A percentile compares a stretch with the other conserved stretches of the same genome.
Conservation (phyloP, 2,113 vertebrate genomes). For the Bubo blakistoni region DNA sequence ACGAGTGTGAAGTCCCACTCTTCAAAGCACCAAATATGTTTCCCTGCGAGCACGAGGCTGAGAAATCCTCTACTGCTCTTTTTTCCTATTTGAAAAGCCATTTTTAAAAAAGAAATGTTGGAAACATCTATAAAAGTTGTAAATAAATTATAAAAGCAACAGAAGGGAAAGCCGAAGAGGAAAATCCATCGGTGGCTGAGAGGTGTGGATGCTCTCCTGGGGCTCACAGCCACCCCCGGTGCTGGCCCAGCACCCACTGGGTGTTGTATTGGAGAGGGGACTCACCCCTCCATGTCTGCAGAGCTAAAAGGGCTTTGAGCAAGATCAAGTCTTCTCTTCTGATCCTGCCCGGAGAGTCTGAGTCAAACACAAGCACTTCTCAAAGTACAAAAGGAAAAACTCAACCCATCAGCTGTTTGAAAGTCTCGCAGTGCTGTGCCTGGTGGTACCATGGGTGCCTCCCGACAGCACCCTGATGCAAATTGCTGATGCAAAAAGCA, state of each 20-base stretch:
- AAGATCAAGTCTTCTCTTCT: neutral
- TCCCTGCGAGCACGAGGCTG: neutral
- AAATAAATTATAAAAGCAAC: neutral
- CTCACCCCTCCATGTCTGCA: accelerated
- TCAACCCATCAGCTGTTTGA: neutral
- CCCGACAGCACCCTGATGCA: neutral
- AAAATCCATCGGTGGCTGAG: neutral
- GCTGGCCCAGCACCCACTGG: neutral
- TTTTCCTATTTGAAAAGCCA: neutral
- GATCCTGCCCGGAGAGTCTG: neutral
- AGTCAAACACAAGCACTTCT: neutral
- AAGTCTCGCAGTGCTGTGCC: neutral
- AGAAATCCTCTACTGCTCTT: neutral
- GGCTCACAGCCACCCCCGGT: accelerated
- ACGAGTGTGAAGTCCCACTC: accelerated
- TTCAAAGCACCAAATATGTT: neutral
- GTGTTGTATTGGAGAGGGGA: neutral
- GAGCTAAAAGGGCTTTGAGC: neutral
- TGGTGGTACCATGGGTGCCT: neutral
- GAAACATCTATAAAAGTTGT: neutral
- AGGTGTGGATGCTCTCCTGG: accelerated
- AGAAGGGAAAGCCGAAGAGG: neutral
- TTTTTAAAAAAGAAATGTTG: neutral
- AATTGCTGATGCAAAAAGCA: neutral
- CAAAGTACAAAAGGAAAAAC: neutral